Conservation (phyloP, 2,888 invertebrate species). For the Drosophila paranaensis region DNA sequence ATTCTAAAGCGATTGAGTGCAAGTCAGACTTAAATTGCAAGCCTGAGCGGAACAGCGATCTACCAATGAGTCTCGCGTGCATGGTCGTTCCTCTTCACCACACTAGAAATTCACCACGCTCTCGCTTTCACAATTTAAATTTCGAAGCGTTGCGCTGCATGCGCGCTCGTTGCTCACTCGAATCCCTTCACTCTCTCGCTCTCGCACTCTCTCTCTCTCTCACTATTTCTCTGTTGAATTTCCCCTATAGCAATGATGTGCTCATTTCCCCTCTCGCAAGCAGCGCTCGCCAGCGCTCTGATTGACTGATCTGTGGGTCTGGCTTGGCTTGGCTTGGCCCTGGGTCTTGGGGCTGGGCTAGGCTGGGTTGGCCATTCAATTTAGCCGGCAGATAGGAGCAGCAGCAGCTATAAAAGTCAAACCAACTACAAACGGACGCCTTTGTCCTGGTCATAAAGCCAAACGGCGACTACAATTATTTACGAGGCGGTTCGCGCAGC, state of each 20-base stretch:
- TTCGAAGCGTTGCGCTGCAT: slow-evolving; percentile 59
- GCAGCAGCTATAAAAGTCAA: slow-evolving; percentile 66
- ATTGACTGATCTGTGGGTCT: slow-evolving; percentile 42
- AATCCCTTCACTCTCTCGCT: background rate
- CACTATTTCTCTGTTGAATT: slow-evolving; percentile 20
- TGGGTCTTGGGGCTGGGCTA: slow-evolving; percentile 2
- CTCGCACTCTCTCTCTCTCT: background rate
- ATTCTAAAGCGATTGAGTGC: slow-evolving; percentile 33
- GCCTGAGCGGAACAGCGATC: slow-evolving; percentile 27
- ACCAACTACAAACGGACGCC: slow-evolving; percentile 64
- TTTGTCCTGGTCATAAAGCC: slow-evolving; percentile 70
- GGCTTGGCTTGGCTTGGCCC: background rate
- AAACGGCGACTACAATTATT: slow-evolving; percentile 60
- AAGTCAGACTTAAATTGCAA: slow-evolving; percentile 23
- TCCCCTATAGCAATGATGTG: slow-evolving; percentile 43
- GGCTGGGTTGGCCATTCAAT: slow-evolving; percentile 19
- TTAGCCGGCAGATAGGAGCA: slow-evolving; percentile 20
- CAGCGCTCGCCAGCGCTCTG: slow-evolving; percentile 28
- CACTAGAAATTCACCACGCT: slow-evolving; percentile 31
- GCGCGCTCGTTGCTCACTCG: slow-evolving; percentile 1
- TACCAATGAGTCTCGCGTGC: slow-evolving; percentile 35
- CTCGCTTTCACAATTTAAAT: slow-evolving; percentile 63
- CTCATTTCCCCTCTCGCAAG: slow-evolving; percentile 1
- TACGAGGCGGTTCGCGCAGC: slow-evolving; percentile 72
- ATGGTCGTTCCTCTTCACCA: slow-evolving; percentile 53